phyloP scores from a whole-genome alignment of 2,797 vertebrate genomes.

The Calcarius lapponicus region DNA sequence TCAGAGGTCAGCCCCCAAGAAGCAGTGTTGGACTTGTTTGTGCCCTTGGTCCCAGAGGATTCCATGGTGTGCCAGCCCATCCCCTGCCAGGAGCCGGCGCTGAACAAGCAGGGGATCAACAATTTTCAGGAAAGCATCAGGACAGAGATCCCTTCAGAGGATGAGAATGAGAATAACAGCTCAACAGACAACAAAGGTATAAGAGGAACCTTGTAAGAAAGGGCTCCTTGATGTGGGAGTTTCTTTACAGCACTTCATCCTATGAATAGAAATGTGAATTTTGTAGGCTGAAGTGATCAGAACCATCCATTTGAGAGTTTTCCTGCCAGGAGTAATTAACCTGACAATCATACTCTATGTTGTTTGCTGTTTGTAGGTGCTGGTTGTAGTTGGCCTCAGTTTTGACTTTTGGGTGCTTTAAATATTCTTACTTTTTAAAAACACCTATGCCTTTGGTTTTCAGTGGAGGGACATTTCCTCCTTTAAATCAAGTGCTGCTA shows the following conservation, averaged over 20 bases:
- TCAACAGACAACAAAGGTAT: constrained; percentile 76
- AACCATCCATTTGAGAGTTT: background rate
- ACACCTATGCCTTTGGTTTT: background rate
- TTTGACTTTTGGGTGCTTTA: background rate
- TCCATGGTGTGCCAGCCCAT: constrained; percentile 72
- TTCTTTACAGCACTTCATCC: background rate
- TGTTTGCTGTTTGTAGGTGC: background rate
- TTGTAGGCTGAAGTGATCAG: background rate
- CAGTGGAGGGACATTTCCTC: background rate
- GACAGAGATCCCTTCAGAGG: constrained; percentile 74
- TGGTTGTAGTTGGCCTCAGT: background rate
- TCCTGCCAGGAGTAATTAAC: background rate
- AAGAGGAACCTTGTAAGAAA: background rate
- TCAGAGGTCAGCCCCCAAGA: constrained; percentile 58
- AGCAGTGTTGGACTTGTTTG: constrained; percentile 63
- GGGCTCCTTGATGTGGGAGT: background rate
- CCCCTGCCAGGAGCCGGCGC: background rate
- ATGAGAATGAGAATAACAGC: constrained; percentile 74
- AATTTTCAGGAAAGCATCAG: constrained; percentile 76
- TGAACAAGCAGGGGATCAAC: constrained; percentile 68
- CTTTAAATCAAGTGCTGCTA: background rate
- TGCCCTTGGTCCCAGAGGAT: constrained; percentile 64
- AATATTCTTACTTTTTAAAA: background rate
- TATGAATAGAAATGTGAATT: background rate
- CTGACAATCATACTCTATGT: background rate